Conservation (phyloP, 2,113 vertebrate genomes). For the Nyctibius bracteatus region DNA sequence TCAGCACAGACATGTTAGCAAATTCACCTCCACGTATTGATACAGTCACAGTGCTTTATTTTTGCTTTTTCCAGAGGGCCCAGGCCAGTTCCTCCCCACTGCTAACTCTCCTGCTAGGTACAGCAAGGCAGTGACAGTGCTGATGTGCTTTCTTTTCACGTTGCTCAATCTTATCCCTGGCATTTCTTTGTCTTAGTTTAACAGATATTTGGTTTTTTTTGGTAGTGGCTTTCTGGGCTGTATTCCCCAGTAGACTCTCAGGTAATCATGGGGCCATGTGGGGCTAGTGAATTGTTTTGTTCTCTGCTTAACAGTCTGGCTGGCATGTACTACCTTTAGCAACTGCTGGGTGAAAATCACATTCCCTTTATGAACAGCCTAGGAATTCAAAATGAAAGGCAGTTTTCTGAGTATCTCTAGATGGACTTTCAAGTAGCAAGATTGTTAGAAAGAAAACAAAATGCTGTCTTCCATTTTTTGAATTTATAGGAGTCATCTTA, state of each 20-base stretch:
- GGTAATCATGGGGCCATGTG: background rate
- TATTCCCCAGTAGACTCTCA: background rate
- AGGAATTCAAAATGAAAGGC: background rate
- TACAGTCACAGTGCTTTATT: background rate
- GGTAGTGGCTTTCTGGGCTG: background rate
- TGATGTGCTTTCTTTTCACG: background rate
- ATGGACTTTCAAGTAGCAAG: background rate
- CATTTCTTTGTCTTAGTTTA: background rate
- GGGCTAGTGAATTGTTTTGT: background rate
- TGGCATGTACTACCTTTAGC: accelerated
- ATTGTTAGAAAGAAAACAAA: background rate
- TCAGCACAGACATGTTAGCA: background rate
- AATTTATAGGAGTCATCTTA: background rate
- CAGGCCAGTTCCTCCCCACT: background rate
- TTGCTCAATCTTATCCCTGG: background rate
- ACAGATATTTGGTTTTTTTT: background rate
- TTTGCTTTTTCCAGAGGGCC: background rate
- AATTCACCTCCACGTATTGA: background rate
- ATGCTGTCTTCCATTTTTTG: background rate
- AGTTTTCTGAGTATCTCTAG: background rate
- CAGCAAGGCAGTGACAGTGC: background rate
- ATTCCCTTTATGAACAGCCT: background rate
- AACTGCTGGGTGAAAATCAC: background rate
- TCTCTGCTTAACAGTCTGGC: background rate
- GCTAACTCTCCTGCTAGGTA: background rate